Evolutionary conservation across 2,888 invertebrate genomes (phyloP), one percentile per base, ranked within the genome.

Genomic region (Alloscopus bannaensis): DNA sequence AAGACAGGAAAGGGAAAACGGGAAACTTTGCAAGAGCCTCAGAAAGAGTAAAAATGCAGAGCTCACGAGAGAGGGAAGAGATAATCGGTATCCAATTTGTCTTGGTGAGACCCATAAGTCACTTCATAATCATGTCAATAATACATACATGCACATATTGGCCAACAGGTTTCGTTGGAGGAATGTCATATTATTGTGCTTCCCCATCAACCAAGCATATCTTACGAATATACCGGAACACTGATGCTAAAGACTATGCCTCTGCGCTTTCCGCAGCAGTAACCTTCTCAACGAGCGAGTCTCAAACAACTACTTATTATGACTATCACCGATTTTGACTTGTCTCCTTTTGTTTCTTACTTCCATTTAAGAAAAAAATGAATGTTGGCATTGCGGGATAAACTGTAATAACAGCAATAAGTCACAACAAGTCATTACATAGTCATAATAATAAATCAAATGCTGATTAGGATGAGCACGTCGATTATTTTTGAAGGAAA

Each of bases 381-480:
- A 78, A 71, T 70, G 65, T 78, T 71, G 70, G 78, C 78, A 78
- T 71, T 66, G 78, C 78, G 78, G 78, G 78, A 78, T 78, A 71
- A 71, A 57, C 70, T 72, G 72, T 79, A 79, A 72, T 79, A 79
- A 72, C 78, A 79, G 78, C 78, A 72, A 72, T 79, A 79, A 71
- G 78, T 79, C 78, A 78, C 70, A 76, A 76, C 60, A 72, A 72
- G 72, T 64, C 78, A 79, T 79, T 79, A 79, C 78, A 79, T 60
- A 72, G 78, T 66, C 59, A 79, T 79, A 72, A 79, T 72, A 79
- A 79, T 79, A 79, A 79, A 79, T 79, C 78, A 72, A 72, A 72
- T 60, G 60, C 66, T 79, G 78, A 79, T 79, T 79, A 72, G 71
- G 60, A 71, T 66, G 55, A 70, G 60, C 59, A 65, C 29, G 71